A percentile compares a stretch with the other conserved stretches of the same genome.
Conservation (phyloP, 2,888 invertebrate species). For the Drosophila rellima region DNA sequence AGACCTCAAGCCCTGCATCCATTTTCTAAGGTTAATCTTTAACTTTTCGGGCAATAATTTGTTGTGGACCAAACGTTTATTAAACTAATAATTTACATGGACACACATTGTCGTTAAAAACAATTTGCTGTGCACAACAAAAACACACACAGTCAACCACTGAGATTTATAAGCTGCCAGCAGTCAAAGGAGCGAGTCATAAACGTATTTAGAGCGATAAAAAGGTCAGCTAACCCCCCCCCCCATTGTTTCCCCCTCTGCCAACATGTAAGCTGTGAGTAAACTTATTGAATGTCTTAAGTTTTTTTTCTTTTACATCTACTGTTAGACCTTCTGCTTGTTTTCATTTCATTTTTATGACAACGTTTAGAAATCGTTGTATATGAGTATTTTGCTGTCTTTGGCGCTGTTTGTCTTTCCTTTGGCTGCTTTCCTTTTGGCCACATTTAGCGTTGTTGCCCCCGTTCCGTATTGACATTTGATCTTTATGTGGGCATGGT, state of each 20-base stretch:
- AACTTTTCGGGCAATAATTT: conserved; percentile 42
- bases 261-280: conserved; percentile 47
- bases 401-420: conserved; percentile 68
- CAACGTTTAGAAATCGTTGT: conserved; percentile 82
- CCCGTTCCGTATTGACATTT: conserved; percentile 81
- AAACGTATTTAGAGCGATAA: conserved; percentile 83
- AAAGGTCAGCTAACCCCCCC: conserved; percentile 60
- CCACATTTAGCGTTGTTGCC: conserved; percentile 61
- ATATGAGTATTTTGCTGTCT: conserved; percentile 62
- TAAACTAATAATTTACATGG: conserved; percentile 82
- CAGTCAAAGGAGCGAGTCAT: conserved; percentile 56
- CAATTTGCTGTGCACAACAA: conserved; percentile 71
- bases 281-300: conserved; percentile 84
- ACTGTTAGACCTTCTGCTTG: conserved; percentile 58
- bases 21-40: not conserved
- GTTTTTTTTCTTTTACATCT: conserved; percentile 66
- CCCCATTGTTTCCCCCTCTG: not conserved
- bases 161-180: conserved; percentile 59
- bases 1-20: not conserved
- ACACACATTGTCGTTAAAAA: conserved; percentile 78
- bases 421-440: conserved; percentile 55
- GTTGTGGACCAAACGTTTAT: conserved; percentile 63
- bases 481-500: conserved; percentile 82
- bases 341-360: conserved; percentile 84
- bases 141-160: conserved; percentile 50